Evolutionary conservation across 2,797 vertebrate species (phyloP).

Genomic region (Gymnopithys bicolor): DNA sequence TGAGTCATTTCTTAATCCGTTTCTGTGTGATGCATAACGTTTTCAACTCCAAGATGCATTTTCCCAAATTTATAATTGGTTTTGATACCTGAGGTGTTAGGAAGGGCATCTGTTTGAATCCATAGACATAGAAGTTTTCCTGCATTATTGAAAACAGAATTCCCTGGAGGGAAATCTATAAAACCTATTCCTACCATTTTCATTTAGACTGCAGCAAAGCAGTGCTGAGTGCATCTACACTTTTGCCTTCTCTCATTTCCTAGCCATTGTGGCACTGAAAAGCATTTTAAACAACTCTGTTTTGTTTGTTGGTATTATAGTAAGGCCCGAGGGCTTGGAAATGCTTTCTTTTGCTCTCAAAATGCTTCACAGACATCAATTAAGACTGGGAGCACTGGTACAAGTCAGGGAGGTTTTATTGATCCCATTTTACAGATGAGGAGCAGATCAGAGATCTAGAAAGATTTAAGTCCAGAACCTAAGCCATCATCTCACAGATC

Average conservation of each 20-base stretch:
- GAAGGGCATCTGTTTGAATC: not conserved
- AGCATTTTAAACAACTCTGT: not conserved
- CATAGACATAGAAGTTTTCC: not conserved
- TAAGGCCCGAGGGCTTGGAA: not conserved
- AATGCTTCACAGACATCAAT: not conserved
- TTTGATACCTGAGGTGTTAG: not conserved
- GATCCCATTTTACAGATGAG: conserved; percentile 6
- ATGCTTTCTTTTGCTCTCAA: not conserved
- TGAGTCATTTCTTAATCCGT: not conserved
- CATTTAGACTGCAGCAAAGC: conserved; percentile 19
- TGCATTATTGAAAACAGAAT: conserved; percentile 22
- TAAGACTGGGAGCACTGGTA: not conserved
- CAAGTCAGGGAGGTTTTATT: not conserved
- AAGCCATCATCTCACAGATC: not conserved
- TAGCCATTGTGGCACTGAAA: not conserved
- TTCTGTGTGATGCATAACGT: not conserved
- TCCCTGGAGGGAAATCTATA: not conserved
- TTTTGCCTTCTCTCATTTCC: not conserved
- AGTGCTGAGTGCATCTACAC: not conserved
- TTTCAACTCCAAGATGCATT: not conserved
- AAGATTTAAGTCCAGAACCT: not conserved
- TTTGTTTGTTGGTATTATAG: not conserved
- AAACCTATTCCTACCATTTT: not conserved
- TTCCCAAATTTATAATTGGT: not conserved
- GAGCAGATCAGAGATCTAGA: not conserved